Conservation (phyloP, 2,888 invertebrate genomes). For the Sesamia inferens region DNA sequence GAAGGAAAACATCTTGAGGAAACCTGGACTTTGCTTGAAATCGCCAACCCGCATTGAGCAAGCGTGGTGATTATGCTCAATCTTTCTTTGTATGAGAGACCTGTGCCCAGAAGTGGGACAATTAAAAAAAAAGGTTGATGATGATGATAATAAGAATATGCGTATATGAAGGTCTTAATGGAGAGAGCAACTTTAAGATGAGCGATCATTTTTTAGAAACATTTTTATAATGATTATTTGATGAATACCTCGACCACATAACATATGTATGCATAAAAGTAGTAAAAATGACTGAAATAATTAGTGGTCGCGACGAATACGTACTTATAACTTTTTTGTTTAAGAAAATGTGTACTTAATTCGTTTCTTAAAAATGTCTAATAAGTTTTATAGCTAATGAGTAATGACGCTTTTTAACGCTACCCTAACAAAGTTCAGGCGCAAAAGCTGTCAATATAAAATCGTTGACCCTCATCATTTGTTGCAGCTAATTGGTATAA, state of each 20-base stretch:
- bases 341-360: neutral
- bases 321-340: neutral
- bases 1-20: too few species aligned
- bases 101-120: too few species aligned
- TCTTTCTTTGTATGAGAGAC: too few species aligned
- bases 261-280: neutral
- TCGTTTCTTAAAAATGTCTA: neutral
- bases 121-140: too few species aligned
- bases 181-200: neutral
- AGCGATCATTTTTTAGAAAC: neutral
- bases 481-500: neutral
- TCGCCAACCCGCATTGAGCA: too few species aligned
- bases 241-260: neutral
- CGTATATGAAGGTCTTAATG: neutral
- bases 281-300: neutral
- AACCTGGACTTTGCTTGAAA: too few species aligned
- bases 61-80: too few species aligned
- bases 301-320: neutral
- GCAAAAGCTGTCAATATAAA: neutral
- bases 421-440: too few species aligned
- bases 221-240: neutral
- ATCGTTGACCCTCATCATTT: neutral
- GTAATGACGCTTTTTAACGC: neutral
- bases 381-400: neutral
- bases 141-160: too few species aligned